Evolutionary conservation across 2,888 invertebrate species (phyloP).

Genomic region (Erannis defoliaria): DNA sequence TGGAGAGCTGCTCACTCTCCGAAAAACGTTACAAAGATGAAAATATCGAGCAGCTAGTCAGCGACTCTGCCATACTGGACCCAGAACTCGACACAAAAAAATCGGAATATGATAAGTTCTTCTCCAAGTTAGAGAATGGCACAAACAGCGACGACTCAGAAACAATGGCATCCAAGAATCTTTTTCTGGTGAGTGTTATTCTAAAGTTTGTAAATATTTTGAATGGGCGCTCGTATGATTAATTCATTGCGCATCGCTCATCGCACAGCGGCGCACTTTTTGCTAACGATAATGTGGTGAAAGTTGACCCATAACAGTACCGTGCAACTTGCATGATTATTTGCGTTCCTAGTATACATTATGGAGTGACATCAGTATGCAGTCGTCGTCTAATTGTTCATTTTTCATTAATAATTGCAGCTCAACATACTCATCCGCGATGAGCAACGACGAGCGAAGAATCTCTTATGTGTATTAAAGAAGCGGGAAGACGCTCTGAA

Average conservation of each 20-base stretch:
- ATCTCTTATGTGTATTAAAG: slow-evolving; percentile 78
- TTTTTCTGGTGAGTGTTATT: slow-evolving; percentile 83
- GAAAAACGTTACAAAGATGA: slow-evolving; percentile 64
- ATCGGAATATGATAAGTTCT: slow-evolving; percentile 67
- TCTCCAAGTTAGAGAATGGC: slow-evolving; percentile 73
- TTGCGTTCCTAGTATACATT: slow-evolving; percentile 1
- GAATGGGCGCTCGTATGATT: slow-evolving; percentile 44
- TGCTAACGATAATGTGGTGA: slow-evolving; percentile 36
- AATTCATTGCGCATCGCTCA: slow-evolving; percentile 44
- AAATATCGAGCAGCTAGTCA: slow-evolving; percentile 64
- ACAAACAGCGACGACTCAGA: slow-evolving; percentile 67
- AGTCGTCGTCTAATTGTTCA: slow-evolving; percentile 2
- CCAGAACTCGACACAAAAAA: slow-evolving; percentile 61
- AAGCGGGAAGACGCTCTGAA: slow-evolving; percentile 82
- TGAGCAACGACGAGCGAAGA: slow-evolving; percentile 82
- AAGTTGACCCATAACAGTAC: slow-evolving; percentile 29
- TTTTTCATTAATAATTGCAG: slow-evolving; percentile 58
- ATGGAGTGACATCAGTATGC: background rate
- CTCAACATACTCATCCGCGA: slow-evolving; percentile 83
- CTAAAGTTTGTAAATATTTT: slow-evolving; percentile 73
- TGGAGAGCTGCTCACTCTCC: slow-evolving; percentile 71
- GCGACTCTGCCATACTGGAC: slow-evolving; percentile 51
- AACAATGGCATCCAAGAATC: slow-evolving; percentile 83
- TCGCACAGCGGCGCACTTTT: slow-evolving; percentile 28
- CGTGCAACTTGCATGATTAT: no score